Evolutionary conservation across 1,140 invertebrate genomes (phyloP), one percentile per base, ranked within the genome.

Genomic region (Meloidogyne exigua): DNA sequence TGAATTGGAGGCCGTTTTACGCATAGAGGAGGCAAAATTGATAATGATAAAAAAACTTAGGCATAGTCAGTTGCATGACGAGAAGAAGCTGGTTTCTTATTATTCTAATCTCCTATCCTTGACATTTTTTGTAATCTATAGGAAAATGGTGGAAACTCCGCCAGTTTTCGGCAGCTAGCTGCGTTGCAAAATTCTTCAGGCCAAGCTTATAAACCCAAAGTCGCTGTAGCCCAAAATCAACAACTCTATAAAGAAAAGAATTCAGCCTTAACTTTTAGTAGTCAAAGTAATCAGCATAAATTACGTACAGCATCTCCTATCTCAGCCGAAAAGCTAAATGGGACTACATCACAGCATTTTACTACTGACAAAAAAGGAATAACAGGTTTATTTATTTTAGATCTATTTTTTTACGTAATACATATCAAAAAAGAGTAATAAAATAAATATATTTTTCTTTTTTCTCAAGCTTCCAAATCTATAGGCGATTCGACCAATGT

Each of bases 1-100:
- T 36, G 76, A 85, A 57, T 64, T 86, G 25, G 81, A 87, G 65
- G 26, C 80, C 4, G 12, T 15, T 10, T 69, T 86, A 12, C 57
- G 84, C 49, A 15, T 78, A 2, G 85, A 86, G 68, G 85, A 86
- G 62, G 85, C 84, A 21, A 80, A 85, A 42, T 44, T 86, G 49
- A 11, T 68, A 1, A 82, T 87, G 81, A 67, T 86, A 62, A 81
- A 78, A 68, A 86, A 86, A 57, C 32, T 81, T 25, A 42, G 80
- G 18, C 65, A 73, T 36, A 83, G 80, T 39, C 81, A 83, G 67
- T 67, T 84, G 10, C 44, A 70, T 5, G 39, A 49, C 9, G 57
- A 39, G 32, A 81, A 81, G 39, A 62, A 26, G 2, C 44, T 62
- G 28, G 39, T 15, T 21, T 9, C n/a, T 73, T 18, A 5, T 32